These are phyloP conservation scores for Corythornis cristatus DNA, from an alignment of 2,113 vertebrate genomes.

Conservation along the genomic window DNA sequence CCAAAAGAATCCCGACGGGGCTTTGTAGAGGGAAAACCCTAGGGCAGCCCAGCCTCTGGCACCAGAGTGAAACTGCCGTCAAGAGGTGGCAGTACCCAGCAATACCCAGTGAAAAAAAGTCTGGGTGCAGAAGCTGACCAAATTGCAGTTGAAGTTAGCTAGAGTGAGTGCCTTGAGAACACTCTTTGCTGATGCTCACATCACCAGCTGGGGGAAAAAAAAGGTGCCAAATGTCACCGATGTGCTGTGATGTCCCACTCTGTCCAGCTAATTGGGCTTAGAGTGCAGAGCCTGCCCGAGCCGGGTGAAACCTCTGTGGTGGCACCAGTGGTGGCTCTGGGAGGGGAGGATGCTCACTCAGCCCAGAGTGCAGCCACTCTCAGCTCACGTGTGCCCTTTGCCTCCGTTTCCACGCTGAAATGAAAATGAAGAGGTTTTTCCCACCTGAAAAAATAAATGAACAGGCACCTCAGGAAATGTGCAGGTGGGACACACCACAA, in stretches of 20 bases:
- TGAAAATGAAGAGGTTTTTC: background rate
- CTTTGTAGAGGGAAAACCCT: background rate
- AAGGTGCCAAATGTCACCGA: accelerated
- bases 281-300: accelerated
- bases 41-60: background rate
- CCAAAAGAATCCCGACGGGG: accelerated
- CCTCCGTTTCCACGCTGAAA: accelerated
- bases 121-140: accelerated
- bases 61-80: accelerated
- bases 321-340: accelerated
- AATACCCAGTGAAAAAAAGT: background rate
- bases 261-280: background rate
- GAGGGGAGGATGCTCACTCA: background rate
- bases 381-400: accelerated
- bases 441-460: background rate
- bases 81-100: accelerated
- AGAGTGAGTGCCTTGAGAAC: accelerated
- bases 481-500: background rate
- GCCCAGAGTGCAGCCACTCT: accelerated
- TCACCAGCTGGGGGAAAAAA: background rate
- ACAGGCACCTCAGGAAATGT: background rate
- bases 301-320: accelerated
- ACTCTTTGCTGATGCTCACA: background rate
- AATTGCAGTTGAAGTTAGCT: accelerated
- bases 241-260: accelerated